Evolutionary conservation across 2,888 invertebrate species (phyloP), one percentile per base, ranked within the genome.

Genomic region (Palloptera scutellata): DNA sequence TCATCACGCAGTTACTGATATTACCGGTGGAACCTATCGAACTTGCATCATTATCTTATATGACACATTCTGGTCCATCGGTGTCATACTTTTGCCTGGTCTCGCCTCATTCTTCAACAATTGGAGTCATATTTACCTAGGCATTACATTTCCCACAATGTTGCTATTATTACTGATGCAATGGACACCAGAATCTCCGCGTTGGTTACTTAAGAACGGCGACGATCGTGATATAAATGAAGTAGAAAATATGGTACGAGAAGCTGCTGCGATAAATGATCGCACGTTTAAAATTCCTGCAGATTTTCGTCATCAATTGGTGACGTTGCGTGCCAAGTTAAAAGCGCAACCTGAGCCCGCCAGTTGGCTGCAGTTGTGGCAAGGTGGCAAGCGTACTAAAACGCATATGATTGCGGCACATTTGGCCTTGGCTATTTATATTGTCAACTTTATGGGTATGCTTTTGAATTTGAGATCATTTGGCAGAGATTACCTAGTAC

Each of bases 181-280:
- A 72, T 86, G 84, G 85, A 85, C 86, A 13, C 86, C 86, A 1
- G 86, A 86, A 30, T 84, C 86, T n/a, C 86, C 86, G 0, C 79
- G 84, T 15, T 86, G 86, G 86, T 74, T 85, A 13, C 75, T 86
- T 3, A 78, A 80, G 9, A 80, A 79, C 64, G 83, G 81, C 54
- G 78, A 76, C 0, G 74, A 80, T 58, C 81, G 78, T 0, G 75
- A 79, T 41, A 74, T 83, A 5, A 75, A 78, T n/a, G 76, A 79
- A 52, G 85, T 84, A 5, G 83, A 84, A 73, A 66, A 74, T 42
- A 82, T 85, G 6, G 71, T 86, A 48, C 76, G 84, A 0, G 71
- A 82, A 17, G 84, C 83, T 0, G 83, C 83, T 0, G 71, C 75
- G 48, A 82, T 84, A 13, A 86, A 86, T 75, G 83, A 84, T 68